Base-by-base conservation (phyloP, 2,113 vertebrate species). In the Rhombomys opimus region DNA sequence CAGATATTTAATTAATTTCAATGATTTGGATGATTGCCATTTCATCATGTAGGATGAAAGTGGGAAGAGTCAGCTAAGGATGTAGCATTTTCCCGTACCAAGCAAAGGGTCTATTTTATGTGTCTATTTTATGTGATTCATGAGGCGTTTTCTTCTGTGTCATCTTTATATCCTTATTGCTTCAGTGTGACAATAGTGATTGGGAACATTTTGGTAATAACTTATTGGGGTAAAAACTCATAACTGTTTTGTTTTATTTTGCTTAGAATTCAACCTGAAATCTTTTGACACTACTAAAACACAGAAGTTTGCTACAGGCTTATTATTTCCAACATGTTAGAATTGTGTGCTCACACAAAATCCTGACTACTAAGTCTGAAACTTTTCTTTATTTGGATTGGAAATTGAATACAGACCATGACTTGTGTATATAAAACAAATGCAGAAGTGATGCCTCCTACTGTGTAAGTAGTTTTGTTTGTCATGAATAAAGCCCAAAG, bases 351-450 rank as follows among this genome's bases (percentile, higher is more conserved):
- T 54, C 93, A 96, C 93, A 97, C 96, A 98, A 97, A 98, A 98
- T 80, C 20, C 89, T 94, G 95, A 92, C 92, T 92, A 92, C 97
- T 96, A 98, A 98, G 98, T 75, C 93, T 97, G 97, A 97, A 98
- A 98, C 94, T 98, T 98, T 97, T 97, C 85, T 97, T 97, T 98
- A 46, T 46, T 97, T 96, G 94, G 98, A 97, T 93, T 96, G 96
- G 27, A 97, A 98, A 95, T 89, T 97, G 95, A 98, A 98, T 93
- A 85, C 89, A 97, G 93, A 98, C 92, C 80, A 97, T 97, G 97
- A 98, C 94, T 98, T 98, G 97, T 98, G 94, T 95, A 92, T 84
- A 96, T 96, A 98, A 97, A 98, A 97, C 93, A 98, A 95, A 97
- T 97, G 95, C 89, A 97, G 97, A 98, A 96, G 95, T 97, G 97